These are phyloP conservation scores for Balearica regulorum DNA, from an alignment of 2,797 vertebrate species.

Conservation along the genomic window DNA sequence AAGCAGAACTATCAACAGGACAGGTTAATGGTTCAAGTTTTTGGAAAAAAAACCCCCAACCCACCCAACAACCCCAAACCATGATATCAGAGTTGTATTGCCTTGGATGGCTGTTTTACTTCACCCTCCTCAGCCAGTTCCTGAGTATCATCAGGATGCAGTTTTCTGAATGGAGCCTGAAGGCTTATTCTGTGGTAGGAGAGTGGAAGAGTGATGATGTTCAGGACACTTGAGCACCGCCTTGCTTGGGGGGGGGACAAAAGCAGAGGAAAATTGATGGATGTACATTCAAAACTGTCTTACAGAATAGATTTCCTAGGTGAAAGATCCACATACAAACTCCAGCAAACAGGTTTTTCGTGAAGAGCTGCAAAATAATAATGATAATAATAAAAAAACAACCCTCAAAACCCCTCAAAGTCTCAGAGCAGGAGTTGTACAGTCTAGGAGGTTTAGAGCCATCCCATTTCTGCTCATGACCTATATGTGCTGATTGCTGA, in stretches of 20 bases:
- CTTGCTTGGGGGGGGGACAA: not conserved
- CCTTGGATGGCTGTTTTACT: not conserved
- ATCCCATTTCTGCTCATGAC: not conserved
- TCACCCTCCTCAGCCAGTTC: not conserved
- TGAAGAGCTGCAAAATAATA: not conserved
- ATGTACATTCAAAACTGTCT: not conserved
- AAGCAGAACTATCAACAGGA: not conserved
- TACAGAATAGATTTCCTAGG: not conserved
- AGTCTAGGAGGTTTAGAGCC: not conserved
- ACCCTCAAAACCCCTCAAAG: not conserved
- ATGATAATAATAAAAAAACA: too few species aligned
- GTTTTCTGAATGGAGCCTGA: not conserved
- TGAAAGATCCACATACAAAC: not conserved
- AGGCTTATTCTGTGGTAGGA: not conserved
- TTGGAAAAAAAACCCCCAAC: not conserved
- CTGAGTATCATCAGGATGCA: not conserved
- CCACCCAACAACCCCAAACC: not conserved
- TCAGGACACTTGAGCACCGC: not conserved
- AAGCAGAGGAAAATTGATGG: not conserved
- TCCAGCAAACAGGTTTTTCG: not conserved
- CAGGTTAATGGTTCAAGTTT: not conserved
- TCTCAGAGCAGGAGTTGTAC: not conserved
- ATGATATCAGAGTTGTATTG: not conserved
- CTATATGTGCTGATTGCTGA: not conserved
- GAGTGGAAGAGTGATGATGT: not conserved